Base-by-base conservation (phyloP, 2,113 vertebrate species). In the Plestiodon gilberti region DNA sequence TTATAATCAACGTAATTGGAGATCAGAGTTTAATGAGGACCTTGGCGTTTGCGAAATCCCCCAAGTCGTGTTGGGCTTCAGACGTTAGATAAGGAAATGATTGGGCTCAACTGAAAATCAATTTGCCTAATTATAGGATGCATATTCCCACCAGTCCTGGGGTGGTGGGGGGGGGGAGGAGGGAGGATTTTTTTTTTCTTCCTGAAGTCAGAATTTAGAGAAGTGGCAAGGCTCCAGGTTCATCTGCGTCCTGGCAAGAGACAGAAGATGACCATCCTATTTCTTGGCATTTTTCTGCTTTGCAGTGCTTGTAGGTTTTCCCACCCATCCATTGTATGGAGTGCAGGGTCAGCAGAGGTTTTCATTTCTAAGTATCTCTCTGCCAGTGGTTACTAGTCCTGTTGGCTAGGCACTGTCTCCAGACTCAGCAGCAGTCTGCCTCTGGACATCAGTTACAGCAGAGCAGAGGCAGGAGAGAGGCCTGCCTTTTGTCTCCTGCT, bases 111-210 rank as follows among this genome's bases (percentile, higher is more conserved):
- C 95, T 96, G 96, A 97, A 96, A 97, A 97, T 96, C 96, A 94
- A 97, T 97, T 97, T 96, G 95, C 94, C 95, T 97, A 97, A 97
- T 97, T 96, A 97, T 96, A 96, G 95, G 95, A 95, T 95, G 94
- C 94, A 94, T 95, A 96, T 96, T 96, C 95, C 96, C 95, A 95
- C 87, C 91, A 93, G 95, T 83, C 87, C 59, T 85, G 88, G 55
- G 5, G n/a, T n/a, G n/a, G n/a, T n/a, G n/a, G 83, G 79, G 90
- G 93, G 85, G 88, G 90, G 92, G 91, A 89, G 91, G 88, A 89
- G 91, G 91, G 92, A 89, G 91, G 82, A 87, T 83, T 93, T 96
- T 93, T 52, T 43, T 30, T 25, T 18, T 28, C 30, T 13, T n/a
- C 93, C 91, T 95, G 91, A 93, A 89, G 95, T 95, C 91, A 70